Base-by-base conservation (phyloP, 1,140 invertebrate genomes). In the Aphelinus atriplicis region DNA sequence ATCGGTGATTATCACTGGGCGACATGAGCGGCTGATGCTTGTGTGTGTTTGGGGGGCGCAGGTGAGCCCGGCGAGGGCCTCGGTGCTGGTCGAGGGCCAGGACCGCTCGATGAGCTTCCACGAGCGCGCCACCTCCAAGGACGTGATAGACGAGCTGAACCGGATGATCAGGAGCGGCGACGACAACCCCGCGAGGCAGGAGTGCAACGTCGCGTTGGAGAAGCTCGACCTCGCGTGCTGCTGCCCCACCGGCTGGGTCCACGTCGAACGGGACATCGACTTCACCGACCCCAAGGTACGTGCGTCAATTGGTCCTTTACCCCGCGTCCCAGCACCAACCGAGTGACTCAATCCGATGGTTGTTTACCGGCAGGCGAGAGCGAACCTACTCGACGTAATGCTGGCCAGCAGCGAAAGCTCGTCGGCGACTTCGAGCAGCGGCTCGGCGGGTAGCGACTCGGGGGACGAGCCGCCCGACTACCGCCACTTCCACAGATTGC, bases 251-350 rank as follows among this genome's bases (percentile, higher is more conserved):
- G 93, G 93, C 71, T 94, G 93, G 93, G 90, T 94, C 74, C 93
- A 94, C 84, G 91, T 94, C 42, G 92, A 94, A 84, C 90, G 91
- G 70, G 92, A 94, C 80, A 92, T 93, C 75, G 93, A 94, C 84
- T 91, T 94, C 80, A 93, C 90, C 80, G 93, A 94, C 88, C 93
- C 93, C n/a, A 94, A 93, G 90, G 93, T 94, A 86, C 61, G 65
- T 10, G 48, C 26, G 26, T 26, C 26, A 0, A 26, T 26, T 53
- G 51, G 51, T 53, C 51, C 4, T 9, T 4, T 9, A 9, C 4
- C 51, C 4, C 4, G 4, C 4, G 51, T 9, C 51, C 9, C 51
- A 6, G 4, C 9, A 53, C 51, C 9, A 1, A 53, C 51, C 51
- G 26, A 26, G 4, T 4, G 51, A 9, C 51, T 53, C 4, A 53